A percentile compares a stretch with the other conserved stretches of the same genome.
phyloP scores from a whole-genome alignment of 2,113 vertebrate genomes.

The Aspiorhynchus laticeps region DNA sequence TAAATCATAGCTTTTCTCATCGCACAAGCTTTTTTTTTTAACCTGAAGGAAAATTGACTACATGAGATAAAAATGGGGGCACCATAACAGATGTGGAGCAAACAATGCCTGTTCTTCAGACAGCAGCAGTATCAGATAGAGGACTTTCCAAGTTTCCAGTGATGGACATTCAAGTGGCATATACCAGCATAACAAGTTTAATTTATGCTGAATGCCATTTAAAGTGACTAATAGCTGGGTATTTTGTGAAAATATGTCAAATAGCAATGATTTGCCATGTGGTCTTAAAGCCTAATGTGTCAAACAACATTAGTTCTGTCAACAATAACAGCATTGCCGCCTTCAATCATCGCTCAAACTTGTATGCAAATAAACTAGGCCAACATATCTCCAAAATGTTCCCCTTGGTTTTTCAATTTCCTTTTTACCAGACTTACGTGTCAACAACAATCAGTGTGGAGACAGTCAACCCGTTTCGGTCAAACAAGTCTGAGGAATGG shows the following conservation, averaged over 20 bases:
- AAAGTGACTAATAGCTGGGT: not conserved
- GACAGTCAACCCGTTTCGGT: conserved; percentile 60
- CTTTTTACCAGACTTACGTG: conserved; percentile 56
- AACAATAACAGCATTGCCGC: conserved; percentile 36
- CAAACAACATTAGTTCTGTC: conserved; percentile 21
- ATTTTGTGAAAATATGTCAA: not conserved
- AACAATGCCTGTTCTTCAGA: conserved; percentile 35
- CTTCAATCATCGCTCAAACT: conserved; percentile 50
- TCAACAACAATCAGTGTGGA: conserved; percentile 48
- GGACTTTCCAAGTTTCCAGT: not conserved
- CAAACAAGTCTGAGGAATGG: conserved; percentile 64
- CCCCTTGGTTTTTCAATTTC: conserved; percentile 60
- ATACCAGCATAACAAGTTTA: not conserved
- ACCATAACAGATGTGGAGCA: conserved; percentile 32
- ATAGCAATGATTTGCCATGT: not conserved
- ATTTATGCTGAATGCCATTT: not conserved
- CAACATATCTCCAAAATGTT: conserved; percentile 57
- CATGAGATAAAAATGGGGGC: conserved; percentile 63
- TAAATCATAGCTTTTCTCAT: conserved; percentile 36
- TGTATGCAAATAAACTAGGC: conserved; percentile 33
- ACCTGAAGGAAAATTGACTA: conserved; percentile 64
- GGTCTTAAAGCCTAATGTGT: not conserved
- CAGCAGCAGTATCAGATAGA: not conserved
- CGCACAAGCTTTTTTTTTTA: conserved; percentile 57
- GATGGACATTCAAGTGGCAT: not conserved